These are phyloP conservation scores for Nycticorax nycticorax DNA, from an alignment of 2,113 vertebrate species.

Conservation along the genomic window DNA sequence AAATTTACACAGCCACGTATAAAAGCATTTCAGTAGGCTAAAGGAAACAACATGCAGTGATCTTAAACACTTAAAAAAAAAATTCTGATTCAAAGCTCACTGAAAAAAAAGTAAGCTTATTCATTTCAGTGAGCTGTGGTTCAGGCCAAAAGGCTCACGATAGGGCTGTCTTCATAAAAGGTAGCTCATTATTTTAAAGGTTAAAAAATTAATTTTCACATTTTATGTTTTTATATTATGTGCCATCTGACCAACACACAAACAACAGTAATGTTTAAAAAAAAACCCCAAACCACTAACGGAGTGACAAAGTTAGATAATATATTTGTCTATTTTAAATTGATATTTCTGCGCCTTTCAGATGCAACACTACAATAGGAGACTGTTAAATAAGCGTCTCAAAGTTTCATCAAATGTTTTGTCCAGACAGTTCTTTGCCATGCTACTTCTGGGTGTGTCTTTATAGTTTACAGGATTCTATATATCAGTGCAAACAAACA, in stretches of 20 bases:
- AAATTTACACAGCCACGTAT: background rate
- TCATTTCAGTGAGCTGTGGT: background rate
- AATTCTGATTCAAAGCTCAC: background rate
- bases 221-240: background rate
- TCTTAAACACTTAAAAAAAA: background rate
- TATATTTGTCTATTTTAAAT: background rate
- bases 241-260: background rate
- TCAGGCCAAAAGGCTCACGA: background rate
- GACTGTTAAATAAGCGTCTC: background rate
- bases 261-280: background rate
- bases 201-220: background rate
- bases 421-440: background rate
- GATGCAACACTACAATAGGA: background rate
- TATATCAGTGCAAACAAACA: background rate
- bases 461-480: background rate
- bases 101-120: background rate
- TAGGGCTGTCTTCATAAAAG: background rate
- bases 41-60: background rate
- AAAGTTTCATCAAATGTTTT: slow-evolving; percentile 2
- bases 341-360: background rate
- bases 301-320: background rate
- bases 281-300: background rate
- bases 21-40: background rate
- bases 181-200: background rate
- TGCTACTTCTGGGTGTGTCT: background rate